Evolutionary conservation across 2,888 invertebrate species (phyloP), one percentile per base, ranked within the genome.

Genomic region (Papilio elwesi): DNA sequence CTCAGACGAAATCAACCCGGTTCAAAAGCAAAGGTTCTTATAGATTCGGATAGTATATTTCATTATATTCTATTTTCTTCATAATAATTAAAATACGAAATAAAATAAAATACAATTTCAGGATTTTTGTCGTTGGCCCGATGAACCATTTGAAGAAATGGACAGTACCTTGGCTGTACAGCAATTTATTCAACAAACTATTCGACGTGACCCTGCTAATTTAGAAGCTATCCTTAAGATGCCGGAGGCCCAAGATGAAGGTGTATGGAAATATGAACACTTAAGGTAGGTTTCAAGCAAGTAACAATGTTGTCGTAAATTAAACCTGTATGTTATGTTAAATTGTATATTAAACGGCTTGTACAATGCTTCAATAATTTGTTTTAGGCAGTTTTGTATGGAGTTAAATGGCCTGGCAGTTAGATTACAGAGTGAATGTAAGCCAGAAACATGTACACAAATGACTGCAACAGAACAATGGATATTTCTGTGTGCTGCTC

Each of bases 391-490:
- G 92, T 99, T 99, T 92, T 99, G 99, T 88, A 99, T 99, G 98
- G 99, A 99, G 91, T 92, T 99, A 66, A 99, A 99, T 94, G 99
- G 99, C n/a, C 93, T 99, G 80, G 99, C 99, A 65, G 99, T 99
- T 0, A 96, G 98, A 85, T 94, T 99, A 77, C 99, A 99, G 94
- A 96, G 96, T 78, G 99, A 99, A 90, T 99, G 99, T 89, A 97
- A 98, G 85, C 99, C 99, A 53, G 98, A 98, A 83, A 98, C 97
- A 36, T 99, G 99, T 90, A 98, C 97, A 75, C 99, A 99, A 93
- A 99, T 99, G 99, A 99, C 99, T 62, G 99, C 99, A 48, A 99
- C 99, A 47, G 99, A 99, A 91, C 99, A 99, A 86, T 99, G 99
- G 99, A 99, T 99, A 90, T 99, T 99, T 91, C 94, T 99, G 70